Base-by-base conservation (phyloP, 2,888 invertebrate genomes). In the Mamestra brassicae region DNA sequence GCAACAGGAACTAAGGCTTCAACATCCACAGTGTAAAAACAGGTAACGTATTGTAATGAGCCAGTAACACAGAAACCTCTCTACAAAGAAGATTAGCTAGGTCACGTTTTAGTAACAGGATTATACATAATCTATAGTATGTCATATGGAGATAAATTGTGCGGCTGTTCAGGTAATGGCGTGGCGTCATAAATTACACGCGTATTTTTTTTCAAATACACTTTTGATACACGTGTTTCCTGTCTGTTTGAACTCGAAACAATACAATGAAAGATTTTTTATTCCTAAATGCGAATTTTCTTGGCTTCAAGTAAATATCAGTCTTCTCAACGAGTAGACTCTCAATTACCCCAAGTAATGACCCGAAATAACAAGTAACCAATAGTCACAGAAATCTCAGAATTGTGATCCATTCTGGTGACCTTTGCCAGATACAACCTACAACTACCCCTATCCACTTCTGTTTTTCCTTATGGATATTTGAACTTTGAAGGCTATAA, bases 21-120 rank as follows among this genome's bases (percentile, higher is more conserved):
- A 45, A 73, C 66, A 70, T 72, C 60, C 47, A 69, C 60, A 81
- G 57, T 71, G 54, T 38, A 74, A 74, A 78, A 69, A 84, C 54
- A 72, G 60, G 71, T 69, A 69, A 58, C 75, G 76, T 80, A 88
- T 79, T 82, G 77, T 76, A 82, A 85, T 78, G 75, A 81, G 78
- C 75, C 71, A 71, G 78, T 85, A 84, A 77, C 83, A 83, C 67
- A 84, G 89, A 90, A 91, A 89, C 90, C 89, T 90, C 88, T 83
- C 85, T 78, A 80, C 87, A 88, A 85, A 88, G 86, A 81, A 82
- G 85, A 89, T 90, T 89, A 88, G 76, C 85, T 80, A 79, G 77
- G 89, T 89, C 90, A 90, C 91, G 90, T 89, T 91, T 90, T 85
- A 82, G 85, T 90, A 91, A 91, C 88, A 86, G 86, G 89, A 90